Evolutionary conservation across 53 echinoderm and acorn worm species (phyloP).

Genomic region (Patiria pectinifera): DNA sequence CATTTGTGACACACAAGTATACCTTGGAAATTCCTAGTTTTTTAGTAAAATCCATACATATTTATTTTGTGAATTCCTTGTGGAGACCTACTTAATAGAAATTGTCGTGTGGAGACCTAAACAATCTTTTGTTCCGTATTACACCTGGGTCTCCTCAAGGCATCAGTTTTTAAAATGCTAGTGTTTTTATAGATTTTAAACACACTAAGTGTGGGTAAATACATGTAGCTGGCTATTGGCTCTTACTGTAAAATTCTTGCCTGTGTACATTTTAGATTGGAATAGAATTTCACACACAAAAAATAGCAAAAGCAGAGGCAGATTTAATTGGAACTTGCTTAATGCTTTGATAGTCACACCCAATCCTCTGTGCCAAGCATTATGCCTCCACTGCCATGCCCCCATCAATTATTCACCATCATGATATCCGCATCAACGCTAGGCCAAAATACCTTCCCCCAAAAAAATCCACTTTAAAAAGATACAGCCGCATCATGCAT

Average conservation of each 20-base stretch:
- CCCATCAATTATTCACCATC: conserved; percentile 60
- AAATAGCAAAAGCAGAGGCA: neutral
- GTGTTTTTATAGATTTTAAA: too few relatives aligned
- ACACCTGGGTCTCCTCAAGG: too few relatives aligned
- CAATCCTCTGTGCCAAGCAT: conserved; percentile 51
- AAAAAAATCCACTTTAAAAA: conserved; percentile 38
- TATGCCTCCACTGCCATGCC: conserved; percentile 35
- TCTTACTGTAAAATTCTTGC: neutral
- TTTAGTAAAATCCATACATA: too few relatives aligned
- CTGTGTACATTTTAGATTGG: neutral
- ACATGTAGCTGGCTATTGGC: neutral
- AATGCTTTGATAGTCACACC: conserved; percentile 57
- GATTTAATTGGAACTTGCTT: conserved; percentile 41
- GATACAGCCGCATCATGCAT: conserved; percentile 45
- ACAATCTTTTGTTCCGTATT: too few relatives aligned
- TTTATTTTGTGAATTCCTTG: too few relatives aligned
- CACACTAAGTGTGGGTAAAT: too few relatives aligned
- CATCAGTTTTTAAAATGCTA: too few relatives aligned
- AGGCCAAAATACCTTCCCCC: conserved; percentile 2
- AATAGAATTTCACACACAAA: neutral
- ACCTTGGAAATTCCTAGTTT: too few relatives aligned
- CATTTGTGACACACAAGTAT: too few relatives aligned
- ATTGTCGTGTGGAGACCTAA: too few relatives aligned
- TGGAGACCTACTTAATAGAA: too few relatives aligned
- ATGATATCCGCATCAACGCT: conserved; percentile 55